These are phyloP conservation scores for Proteles cristata DNA, from an alignment of 2,113 vertebrate species.

Conservation along the genomic window DNA sequence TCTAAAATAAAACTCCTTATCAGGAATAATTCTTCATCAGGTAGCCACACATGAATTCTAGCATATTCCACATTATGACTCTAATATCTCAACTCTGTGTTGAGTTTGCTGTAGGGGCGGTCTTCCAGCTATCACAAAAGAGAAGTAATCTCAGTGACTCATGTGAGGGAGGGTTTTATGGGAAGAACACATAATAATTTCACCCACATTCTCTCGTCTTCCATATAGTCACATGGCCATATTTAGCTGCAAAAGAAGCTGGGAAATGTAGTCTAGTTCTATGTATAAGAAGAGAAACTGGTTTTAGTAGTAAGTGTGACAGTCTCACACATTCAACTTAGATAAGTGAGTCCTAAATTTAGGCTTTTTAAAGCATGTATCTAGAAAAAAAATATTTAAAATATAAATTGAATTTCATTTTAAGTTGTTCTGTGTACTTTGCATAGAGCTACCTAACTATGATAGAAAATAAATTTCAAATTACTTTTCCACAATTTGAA, in stretches of 20 bases:
- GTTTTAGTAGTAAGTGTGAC: background rate
- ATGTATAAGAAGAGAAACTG: background rate
- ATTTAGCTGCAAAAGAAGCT: background rate
- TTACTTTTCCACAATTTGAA: conserved; percentile 33
- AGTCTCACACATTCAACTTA: background rate
- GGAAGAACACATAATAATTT: background rate
- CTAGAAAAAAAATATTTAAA: conserved; percentile 28
- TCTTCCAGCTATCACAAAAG: background rate
- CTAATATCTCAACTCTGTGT: too few relatives aligned
- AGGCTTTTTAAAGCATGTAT: background rate
- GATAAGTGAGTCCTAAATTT: background rate
- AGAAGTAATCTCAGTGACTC: background rate
- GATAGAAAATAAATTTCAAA: conserved; percentile 38
- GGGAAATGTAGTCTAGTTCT: background rate
- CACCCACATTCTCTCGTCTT: background rate
- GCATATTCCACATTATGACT: background rate
- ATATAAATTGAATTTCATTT: background rate
- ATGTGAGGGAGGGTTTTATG: background rate
- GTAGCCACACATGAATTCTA: background rate
- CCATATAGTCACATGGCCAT: background rate
- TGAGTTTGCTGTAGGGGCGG: background rate
- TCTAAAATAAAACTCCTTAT: background rate
- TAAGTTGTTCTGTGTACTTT: background rate
- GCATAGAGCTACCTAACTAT: background rate
- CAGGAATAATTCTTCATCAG: background rate